These are phyloP conservation scores for Lasius platythorax DNA, from an alignment of 2,888 invertebrate species.

Conservation along the genomic window DNA sequence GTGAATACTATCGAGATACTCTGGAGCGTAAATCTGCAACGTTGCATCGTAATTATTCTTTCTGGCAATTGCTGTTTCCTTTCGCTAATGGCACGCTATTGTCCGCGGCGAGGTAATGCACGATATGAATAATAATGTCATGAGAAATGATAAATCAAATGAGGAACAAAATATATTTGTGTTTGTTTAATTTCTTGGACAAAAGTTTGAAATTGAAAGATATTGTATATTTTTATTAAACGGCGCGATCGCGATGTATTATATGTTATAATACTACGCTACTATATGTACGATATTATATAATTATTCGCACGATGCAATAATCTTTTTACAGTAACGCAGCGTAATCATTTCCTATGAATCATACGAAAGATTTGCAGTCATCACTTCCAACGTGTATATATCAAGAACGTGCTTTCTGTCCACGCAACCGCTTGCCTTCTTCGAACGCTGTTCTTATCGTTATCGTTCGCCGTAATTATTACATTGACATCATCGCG, in stretches of 20 bases:
- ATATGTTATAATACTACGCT: neutral
- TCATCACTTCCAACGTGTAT: neutral
- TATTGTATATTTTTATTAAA: neutral
- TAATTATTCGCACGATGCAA: conserved; percentile 13
- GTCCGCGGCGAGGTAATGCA: conserved; percentile 20
- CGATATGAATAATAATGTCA: neutral
- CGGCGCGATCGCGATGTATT: neutral
- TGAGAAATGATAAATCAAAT: conserved; percentile 9
- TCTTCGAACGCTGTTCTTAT: conserved; percentile 26
- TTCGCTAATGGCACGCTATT: conserved; percentile 46
- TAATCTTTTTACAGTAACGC: neutral
- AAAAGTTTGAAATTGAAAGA: neutral
- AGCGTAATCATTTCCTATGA: conserved; percentile 9
- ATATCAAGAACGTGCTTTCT: conserved; percentile 6
- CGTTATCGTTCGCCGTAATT: conserved; percentile 43
- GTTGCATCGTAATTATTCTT: conserved; percentile 54
- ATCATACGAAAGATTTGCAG: neutral
- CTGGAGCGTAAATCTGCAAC: conserved; percentile 55
- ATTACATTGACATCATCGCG: conserved; percentile 29
- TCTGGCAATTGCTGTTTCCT: conserved; percentile 53
- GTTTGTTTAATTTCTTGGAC: neutral
- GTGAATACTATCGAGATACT: conserved; percentile 53
- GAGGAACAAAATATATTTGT: neutral
- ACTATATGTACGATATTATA: neutral
- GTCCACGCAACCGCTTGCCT: neutral